Evolutionary conservation across 2,113 vertebrate genomes (phyloP).

Genomic region (Scartelaos histophorus): DNA sequence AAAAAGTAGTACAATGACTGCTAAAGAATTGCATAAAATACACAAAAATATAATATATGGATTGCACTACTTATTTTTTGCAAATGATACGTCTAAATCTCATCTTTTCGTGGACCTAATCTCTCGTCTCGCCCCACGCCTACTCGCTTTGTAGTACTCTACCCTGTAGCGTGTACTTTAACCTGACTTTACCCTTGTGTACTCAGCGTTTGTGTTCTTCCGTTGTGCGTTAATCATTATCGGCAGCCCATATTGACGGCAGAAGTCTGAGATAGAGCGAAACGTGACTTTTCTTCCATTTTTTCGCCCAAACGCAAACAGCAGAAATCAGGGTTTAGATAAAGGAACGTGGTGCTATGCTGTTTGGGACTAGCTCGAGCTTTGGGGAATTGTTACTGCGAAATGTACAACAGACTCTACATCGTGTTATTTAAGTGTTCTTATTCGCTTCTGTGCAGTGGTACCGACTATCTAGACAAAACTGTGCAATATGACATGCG

Average conservation of each 20-base stretch:
- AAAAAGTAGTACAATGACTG: too few species aligned
- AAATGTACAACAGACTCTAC: not conserved
- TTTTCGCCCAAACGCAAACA: not conserved
- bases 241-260: slow-evolving; percentile 17
- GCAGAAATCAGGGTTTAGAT: not conserved
- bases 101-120: too few species aligned
- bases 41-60: too few species aligned
- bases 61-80: too few species aligned
- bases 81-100: too few species aligned
- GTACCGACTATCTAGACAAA: not conserved
- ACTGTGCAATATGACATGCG: not conserved
- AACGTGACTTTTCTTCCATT: not conserved
- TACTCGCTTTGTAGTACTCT: too few species aligned
- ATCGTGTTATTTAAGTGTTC: not conserved
- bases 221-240: slow-evolving; percentile 29
- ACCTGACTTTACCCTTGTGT: slow-evolving; percentile 16
- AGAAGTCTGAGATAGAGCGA: not conserved
- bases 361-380: not conserved
- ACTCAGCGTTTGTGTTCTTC: not conserved
- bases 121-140: too few species aligned
- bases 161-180: too few species aligned
- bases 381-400: not conserved
- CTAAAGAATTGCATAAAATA: too few species aligned
- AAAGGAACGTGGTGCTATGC: not conserved
- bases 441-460: not conserved